Conservation (phyloP, 2,797 vertebrate species). For the Cyclura pinguis region DNA sequence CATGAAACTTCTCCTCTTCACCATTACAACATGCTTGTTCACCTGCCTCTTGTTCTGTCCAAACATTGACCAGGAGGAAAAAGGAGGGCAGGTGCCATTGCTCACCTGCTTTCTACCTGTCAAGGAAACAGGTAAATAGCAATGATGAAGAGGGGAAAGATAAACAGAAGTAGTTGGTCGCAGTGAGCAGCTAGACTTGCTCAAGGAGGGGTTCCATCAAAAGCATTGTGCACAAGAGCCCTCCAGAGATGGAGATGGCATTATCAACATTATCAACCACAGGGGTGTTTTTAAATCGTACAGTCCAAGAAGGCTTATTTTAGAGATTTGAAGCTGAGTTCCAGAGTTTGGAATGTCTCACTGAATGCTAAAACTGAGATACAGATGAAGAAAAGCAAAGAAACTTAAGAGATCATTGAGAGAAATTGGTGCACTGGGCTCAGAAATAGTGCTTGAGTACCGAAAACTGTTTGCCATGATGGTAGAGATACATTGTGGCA, state of each 20-base stretch:
- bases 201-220: background rate
- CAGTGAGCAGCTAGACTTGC: background rate
- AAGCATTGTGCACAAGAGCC: background rate
- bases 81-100: background rate
- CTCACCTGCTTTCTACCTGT: background rate
- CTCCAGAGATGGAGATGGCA: background rate
- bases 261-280: background rate
- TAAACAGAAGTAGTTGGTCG: background rate
- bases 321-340: background rate
- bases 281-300: background rate
- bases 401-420: background rate
- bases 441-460: background rate
- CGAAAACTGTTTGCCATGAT: background rate
- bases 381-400: background rate
- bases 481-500: background rate
- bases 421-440: background rate
- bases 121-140: background rate
- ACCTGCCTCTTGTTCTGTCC: background rate
- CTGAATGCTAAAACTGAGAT: background rate
- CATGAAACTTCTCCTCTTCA: background rate
- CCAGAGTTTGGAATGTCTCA: background rate
- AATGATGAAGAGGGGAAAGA: background rate
- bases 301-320: background rate
- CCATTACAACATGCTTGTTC: background rate
- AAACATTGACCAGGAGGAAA: background rate